phyloP scores from a whole-genome alignment of 2,888 invertebrate species.

The Heteromyza rotundicornis region DNA sequence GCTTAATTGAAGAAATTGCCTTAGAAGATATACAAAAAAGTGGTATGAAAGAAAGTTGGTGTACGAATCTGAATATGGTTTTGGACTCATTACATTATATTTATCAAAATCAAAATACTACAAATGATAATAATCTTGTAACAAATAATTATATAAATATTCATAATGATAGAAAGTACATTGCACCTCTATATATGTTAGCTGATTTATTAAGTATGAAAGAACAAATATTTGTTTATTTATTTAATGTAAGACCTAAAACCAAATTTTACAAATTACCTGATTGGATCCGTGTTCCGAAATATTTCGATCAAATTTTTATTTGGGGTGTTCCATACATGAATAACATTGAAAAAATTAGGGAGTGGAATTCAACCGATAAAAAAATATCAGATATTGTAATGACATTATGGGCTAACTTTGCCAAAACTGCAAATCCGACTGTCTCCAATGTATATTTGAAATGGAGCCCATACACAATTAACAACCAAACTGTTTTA shows the following conservation, averaged over 20 bases:
- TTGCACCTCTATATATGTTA: conserved; percentile 73
- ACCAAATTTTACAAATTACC: conserved; percentile 73
- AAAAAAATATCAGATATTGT: conserved; percentile 79
- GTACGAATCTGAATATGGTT: conserved; percentile 71
- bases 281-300: conserved; percentile 80
- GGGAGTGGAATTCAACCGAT: conserved; percentile 78
- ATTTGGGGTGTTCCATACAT: conserved; percentile 83
- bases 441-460: conserved; percentile 74
- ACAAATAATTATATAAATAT: conserved; percentile 74
- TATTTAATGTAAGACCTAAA: conserved; percentile 78
- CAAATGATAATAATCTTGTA: conserved; percentile 68
- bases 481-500: conserved; percentile 72
- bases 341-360: conserved; percentile 66
- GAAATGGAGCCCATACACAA: conserved; percentile 76
- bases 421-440: conserved; percentile 76
- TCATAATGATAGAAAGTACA: conserved; percentile 77
- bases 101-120: conserved; percentile 72
- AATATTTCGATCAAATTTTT: conserved; percentile 81
- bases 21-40: conserved; percentile 67
- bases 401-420: conserved; percentile 82
- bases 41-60: conserved; percentile 64
- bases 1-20: conserved; percentile 70
- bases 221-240: conserved; percentile 71
- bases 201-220: conserved; percentile 70
- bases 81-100: conserved; percentile 79